Conservation (phyloP, 2,113 vertebrate species). For the Actenoides hombroni region DNA sequence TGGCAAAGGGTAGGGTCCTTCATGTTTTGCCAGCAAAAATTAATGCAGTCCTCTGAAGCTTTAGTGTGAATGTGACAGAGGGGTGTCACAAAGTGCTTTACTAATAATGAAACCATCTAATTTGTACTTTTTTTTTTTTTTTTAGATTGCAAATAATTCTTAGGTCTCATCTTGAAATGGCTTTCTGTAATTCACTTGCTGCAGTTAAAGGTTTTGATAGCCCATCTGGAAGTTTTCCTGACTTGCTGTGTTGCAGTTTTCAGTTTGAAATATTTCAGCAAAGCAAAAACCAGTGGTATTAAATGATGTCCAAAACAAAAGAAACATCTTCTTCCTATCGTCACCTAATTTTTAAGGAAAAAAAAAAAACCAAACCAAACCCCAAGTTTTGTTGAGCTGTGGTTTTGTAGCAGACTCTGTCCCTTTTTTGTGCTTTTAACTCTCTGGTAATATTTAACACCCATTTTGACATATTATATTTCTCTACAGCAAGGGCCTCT, state of each 20-base stretch:
- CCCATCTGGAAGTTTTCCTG: neutral
- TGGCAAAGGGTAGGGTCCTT: neutral
- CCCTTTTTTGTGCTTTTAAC: neutral
- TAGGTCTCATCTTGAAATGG: neutral
- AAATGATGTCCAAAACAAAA: neutral
- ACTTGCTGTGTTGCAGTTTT: neutral
- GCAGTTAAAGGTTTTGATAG: neutral
- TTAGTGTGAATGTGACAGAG: neutral
- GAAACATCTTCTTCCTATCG: rapidly evolving
- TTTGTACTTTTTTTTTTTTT: neutral
- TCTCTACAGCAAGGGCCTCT: neutral
- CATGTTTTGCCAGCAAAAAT: neutral
- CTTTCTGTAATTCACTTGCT: neutral
- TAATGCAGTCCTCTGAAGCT: neutral
- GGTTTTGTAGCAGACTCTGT: neutral
- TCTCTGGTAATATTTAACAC: neutral
- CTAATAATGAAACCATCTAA: neutral
- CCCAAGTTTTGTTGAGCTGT: neutral
- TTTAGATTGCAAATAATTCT: neutral
- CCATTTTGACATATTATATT: neutral
- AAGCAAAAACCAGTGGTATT: neutral
- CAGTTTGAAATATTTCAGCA: neutral
- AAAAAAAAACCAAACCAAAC: neutral
- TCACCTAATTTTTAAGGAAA: neutral
- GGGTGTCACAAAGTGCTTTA: neutral